Evolutionary conservation across 2,888 invertebrate genomes (phyloP), one percentile per base, ranked within the genome.

Genomic region (Subacronicta megacephala): DNA sequence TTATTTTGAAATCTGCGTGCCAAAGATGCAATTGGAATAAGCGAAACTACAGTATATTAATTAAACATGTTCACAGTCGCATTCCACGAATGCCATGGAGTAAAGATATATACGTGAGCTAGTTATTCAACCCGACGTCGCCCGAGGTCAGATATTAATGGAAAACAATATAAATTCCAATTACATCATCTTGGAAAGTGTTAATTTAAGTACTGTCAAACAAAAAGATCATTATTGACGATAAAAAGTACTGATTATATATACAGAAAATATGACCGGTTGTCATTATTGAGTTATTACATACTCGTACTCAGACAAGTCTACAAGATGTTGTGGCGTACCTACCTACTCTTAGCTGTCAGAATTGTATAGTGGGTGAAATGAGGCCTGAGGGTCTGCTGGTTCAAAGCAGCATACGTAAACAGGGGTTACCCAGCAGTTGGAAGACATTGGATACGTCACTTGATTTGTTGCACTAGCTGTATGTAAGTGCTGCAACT

Each of bases 121-220:
- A 62, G 57, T 62, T 51, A 51, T 38, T 0, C 35, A 45, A 50
- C 58, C 35, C 36, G 46, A n/a, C 38, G 47, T 9, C 43, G 63
- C 63, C 63, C 18, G 59, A 36, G 53, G 63, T 63, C 59, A 44
- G 18, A 47, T 53, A 52, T 59, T 63, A 53, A 59, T 63, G 59
- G 43, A 36, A 23, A 58, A 59, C 46, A 63, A 63, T 63, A 58
- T 44, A 58, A 13, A 52, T 52, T 36, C 52, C 51, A 52, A 46
- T 63, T 31, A 63, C 10, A 31, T 52, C 63, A 63, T 43, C 15
- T 46, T 43, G n/a, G 31, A 31, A 31, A 31, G 17, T 52, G 42
- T 43, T 63, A 58, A 63, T 59, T 10, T 58, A 52, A 40, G 38
- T 40, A n/a, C 46, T 47, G 58, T 37, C 63, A 44, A 43, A 40